phyloP scores from a whole-genome alignment of 2,113 vertebrate species.

The Coracopsis vasa region DNA sequence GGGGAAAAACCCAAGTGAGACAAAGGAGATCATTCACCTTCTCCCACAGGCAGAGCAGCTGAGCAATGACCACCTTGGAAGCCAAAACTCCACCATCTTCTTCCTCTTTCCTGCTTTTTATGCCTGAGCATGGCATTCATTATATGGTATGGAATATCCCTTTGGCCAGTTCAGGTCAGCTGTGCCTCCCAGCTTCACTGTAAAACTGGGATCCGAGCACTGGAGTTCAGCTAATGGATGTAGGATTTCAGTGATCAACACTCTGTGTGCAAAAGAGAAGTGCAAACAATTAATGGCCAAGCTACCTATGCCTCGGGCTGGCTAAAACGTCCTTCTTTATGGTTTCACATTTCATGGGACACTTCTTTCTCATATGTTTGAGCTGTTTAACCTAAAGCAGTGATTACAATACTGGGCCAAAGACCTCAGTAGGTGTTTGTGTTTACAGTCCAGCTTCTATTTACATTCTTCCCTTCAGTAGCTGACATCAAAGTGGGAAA shows the following conservation, averaged over 20 bases:
- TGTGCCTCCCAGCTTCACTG: not conserved
- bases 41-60: not conserved
- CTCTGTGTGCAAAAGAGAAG: not conserved
- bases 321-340: not conserved
- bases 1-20: not conserved
- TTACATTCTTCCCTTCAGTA: not conserved
- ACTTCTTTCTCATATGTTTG: not conserved
- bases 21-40: not conserved
- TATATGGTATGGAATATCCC: not conserved
- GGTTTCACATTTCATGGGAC: not conserved
- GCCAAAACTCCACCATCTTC: not conserved
- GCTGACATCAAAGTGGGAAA: constrained; percentile 26
- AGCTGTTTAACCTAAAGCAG: not conserved
- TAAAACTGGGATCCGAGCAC: not conserved
- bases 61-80: not conserved
- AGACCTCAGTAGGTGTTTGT: not conserved
- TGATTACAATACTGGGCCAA: not conserved
- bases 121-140: not conserved
- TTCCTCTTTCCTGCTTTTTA: not conserved
- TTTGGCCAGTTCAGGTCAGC: not conserved
- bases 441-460: not conserved
- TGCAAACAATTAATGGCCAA: not conserved
- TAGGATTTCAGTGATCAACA: not conserved
- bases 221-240: not conserved
- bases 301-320: not conserved